Conservation (phyloP, 2,113 vertebrate species). For the Lophochroa leadbeateri region DNA sequence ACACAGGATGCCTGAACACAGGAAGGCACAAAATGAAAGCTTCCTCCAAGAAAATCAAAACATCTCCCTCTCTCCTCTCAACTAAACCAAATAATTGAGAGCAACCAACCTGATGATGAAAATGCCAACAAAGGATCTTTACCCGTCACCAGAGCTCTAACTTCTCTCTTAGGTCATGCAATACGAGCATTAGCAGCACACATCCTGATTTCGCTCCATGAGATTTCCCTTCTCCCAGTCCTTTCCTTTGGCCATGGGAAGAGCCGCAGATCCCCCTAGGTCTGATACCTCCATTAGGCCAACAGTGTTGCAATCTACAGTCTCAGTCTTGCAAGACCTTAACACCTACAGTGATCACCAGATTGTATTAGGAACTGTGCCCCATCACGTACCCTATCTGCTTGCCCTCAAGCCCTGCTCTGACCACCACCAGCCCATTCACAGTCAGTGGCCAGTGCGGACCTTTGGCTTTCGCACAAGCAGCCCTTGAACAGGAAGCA, state of each 20-base stretch:
- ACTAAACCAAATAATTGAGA: not conserved
- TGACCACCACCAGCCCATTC: not conserved
- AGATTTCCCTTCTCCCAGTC: not conserved
- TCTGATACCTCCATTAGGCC: not conserved
- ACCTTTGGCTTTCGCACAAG: not conserved
- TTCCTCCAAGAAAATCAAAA: not conserved
- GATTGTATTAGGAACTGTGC: not conserved
- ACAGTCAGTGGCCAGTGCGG: rapidly evolving
- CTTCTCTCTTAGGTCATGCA: not conserved
- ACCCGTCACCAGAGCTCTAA: not conserved
- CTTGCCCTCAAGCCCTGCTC: not conserved
- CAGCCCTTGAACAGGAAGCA: slow-evolving; percentile 41
- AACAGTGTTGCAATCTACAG: not conserved
- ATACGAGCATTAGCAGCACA: not conserved
- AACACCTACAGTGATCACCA: not conserved
- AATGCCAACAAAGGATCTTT: not conserved
- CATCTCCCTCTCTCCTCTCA: not conserved
- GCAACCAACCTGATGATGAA: not conserved
- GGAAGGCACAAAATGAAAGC: not conserved
- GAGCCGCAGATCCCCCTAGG: not conserved
- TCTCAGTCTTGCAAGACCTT: not conserved
- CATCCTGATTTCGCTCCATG: rapidly evolving
- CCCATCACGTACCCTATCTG: not conserved
- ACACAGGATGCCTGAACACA: not conserved
- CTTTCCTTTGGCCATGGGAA: not conserved